A percentile compares a stretch with the other conserved stretches of the same genome.
Conservation (phyloP, 2,797 vertebrate species). For the Syngnathus acus region DNA sequence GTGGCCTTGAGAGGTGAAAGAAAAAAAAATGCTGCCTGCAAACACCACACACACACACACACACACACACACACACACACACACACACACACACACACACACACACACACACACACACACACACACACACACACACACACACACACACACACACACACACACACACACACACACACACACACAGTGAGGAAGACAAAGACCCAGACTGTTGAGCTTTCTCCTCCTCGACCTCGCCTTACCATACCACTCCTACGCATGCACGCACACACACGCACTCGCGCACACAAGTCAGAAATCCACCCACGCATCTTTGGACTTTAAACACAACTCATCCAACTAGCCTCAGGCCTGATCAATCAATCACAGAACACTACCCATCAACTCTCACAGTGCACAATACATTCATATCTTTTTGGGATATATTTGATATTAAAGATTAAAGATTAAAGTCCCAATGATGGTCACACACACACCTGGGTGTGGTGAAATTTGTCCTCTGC, state of each 20-base stretch:
- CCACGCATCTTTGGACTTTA: constrained; percentile 1
- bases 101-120: constrained; percentile 27
- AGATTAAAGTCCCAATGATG: too few relatives aligned
- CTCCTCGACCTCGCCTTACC: constrained; percentile 41
- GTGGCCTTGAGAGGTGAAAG: constrained; percentile 66
- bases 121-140: constrained; percentile 19
- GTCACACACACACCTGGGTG: too few relatives aligned
- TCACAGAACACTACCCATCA: constrained; percentile 2
- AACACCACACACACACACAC: constrained; percentile 27
- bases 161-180: constrained; percentile 26
- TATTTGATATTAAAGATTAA: too few relatives aligned
- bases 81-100: constrained; percentile 22
- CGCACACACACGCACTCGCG: constrained; percentile 10
- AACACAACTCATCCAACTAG: neutral
- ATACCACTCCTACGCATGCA: constrained; percentile 44
- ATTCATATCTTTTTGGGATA: neutral
- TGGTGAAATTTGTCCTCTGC: too few relatives aligned
- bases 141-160: constrained; percentile 28
- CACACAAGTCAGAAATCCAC: constrained; percentile 4
- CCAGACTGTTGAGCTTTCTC: constrained; percentile 49
- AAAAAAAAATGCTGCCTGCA: constrained; percentile 37
- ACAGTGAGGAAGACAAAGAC: constrained; percentile 34
- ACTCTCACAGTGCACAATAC: neutral
- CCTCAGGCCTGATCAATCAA: neutral
- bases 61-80: constrained; percentile 26